These are phyloP conservation scores for Macrobrachium rosenbergii DNA, from an alignment of 1,140 invertebrate genomes.

Conservation along the genomic window DNA sequence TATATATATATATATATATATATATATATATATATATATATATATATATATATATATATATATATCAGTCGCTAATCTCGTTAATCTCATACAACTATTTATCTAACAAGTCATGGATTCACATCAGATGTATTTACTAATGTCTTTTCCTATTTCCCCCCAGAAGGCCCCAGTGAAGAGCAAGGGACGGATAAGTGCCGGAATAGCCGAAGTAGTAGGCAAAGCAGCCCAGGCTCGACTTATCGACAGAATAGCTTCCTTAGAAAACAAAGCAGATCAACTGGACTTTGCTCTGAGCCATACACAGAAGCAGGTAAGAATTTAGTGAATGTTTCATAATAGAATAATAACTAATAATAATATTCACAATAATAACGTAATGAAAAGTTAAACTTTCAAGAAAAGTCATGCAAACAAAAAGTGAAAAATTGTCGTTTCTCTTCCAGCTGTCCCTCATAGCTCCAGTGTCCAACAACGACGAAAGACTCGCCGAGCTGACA, in stretches of 20 bases:
- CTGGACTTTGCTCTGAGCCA: conserved; percentile 37
- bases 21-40: too few relatives aligned
- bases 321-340: background rate
- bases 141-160: too few relatives aligned
- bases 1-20: too few relatives aligned
- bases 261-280: conserved; percentile 9
- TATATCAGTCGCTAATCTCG: too few relatives aligned
- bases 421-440: background rate
- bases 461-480: background rate
- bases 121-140: too few relatives aligned
- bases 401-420: background rate
- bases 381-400: too few relatives aligned
- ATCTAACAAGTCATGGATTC: too few relatives aligned
- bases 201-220: background rate
- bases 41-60: too few relatives aligned
- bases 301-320: conserved; percentile 33
- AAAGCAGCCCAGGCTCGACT: background rate
- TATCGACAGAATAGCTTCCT: background rate
- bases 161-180: background rate
- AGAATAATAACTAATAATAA: background rate
- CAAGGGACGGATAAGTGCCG: background rate
- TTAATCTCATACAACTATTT: too few relatives aligned
- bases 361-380: background rate
- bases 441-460: conserved; percentile 21
- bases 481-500: conserved; percentile 6